Percentiles rank a stretch among this genome's conserved stretches.
These are phyloP conservation scores for Yoshiicerus persimilis DNA, from an alignment of 1,140 invertebrate genomes.

Conservation along the genomic window DNA sequence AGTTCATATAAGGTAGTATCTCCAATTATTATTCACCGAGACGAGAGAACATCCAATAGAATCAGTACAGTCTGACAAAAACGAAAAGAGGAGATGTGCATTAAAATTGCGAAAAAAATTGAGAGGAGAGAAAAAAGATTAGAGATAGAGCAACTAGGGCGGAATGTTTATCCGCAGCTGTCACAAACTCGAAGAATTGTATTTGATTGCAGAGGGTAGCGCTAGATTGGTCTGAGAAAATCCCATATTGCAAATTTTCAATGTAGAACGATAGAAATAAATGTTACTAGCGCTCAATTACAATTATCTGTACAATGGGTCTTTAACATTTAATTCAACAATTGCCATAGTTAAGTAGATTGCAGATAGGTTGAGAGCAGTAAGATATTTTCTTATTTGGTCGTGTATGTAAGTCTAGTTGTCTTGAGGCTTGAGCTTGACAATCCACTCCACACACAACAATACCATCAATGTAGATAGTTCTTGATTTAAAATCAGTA, in stretches of 20 bases:
- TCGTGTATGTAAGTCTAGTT: background rate
- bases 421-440: background rate
- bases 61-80: background rate
- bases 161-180: background rate
- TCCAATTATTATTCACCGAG: background rate
- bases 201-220: background rate
- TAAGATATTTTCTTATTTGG: background rate
- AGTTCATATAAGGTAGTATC: background rate
- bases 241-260: background rate
- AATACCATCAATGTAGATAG: background rate
- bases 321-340: background rate
- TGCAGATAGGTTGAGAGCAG: background rate
- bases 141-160: background rate
- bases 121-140: background rate
- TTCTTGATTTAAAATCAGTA: background rate
- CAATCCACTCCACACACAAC: background rate
- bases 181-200: background rate
- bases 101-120: background rate
- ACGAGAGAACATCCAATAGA: background rate
- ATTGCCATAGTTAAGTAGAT: background rate
- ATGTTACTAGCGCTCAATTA: background rate
- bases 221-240: background rate
- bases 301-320: background rate
- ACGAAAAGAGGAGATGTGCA: background rate
- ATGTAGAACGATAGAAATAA: too few species aligned